Evolutionary conservation across 2,113 vertebrate genomes (phyloP), one percentile per base, ranked within the genome.

Genomic region (Montifringilla adamsi): DNA sequence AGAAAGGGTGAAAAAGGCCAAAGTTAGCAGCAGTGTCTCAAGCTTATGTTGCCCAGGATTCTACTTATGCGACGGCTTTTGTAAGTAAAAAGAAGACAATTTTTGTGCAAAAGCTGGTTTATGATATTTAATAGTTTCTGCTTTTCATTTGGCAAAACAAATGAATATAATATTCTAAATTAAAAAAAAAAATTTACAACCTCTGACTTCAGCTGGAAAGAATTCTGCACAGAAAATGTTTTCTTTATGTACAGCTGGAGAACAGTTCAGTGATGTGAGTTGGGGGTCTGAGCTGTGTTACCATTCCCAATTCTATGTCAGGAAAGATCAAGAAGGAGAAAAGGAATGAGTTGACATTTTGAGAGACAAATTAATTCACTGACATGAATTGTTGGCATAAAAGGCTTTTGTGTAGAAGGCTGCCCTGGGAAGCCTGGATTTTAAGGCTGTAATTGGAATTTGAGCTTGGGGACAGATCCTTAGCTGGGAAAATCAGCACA

Each of bases 381-480:
- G 3, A 15, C 27, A 8, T 19, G 39, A 69, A 28, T 37, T 3
- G 1, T n/a, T 31, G 41, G 17, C 55, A 17, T 63, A 74, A 78
- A 93, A 87, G 87, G 89, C 89, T 81, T 69, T 74, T 84, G 69
- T 78, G 87, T 83, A 72, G 56, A 53, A 87, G 77, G 77, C 87
- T 87, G 64, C 52, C 27, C 39, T 70, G 44, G 73, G 81, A 69
- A 70, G 73, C 84, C 81, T 86, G 33, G 30, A 11, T 53, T 80
- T 94, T 92, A 93, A 96, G 85, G 90, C 88, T 93, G 16, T 69
- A 30, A 62, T 39, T 92, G 82, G 63, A 88, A 67, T 90, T 94
- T 77, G 30, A 85, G 43, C 15, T 6, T 59, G 4, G 72, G 75
- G 83, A 66, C 44, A 26, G 44, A 41, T 89, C 47, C 66, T 55